Evolutionary conservation across 1,140 invertebrate genomes (phyloP).

Genomic region (Ips typographus): DNA sequence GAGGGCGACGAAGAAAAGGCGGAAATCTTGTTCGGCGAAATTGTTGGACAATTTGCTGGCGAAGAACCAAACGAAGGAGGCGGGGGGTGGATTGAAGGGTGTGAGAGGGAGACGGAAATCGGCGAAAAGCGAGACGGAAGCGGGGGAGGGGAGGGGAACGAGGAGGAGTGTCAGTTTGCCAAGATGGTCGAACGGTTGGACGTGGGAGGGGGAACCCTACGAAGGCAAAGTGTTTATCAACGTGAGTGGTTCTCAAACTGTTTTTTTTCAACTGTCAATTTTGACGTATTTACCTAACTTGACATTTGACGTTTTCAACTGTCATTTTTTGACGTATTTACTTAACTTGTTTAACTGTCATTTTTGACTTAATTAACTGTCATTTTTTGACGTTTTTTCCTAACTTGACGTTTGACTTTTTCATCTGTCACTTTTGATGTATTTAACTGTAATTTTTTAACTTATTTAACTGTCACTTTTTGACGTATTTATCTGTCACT

Average conservation of each 20-base stretch:
- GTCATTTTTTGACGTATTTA: too few species aligned
- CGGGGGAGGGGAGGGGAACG: slow-evolving; percentile 7
- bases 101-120: slow-evolving; percentile 1
- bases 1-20: slow-evolving; percentile 15
- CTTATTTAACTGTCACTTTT: too few species aligned
- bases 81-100: neutral
- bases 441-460: too few species aligned
- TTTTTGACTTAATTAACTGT: too few species aligned
- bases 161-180: slow-evolving; percentile 59
- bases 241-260: slow-evolving; percentile 60
- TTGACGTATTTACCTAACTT: too few species aligned
- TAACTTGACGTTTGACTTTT: too few species aligned
- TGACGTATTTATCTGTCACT: too few species aligned
- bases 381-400: too few species aligned
- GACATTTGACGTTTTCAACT: too few species aligned
- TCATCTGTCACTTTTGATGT: too few species aligned
- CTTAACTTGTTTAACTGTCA: neutral
- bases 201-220: slow-evolving; percentile 82
- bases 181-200: slow-evolving; percentile 90
- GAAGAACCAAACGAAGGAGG: slow-evolving; percentile 49
- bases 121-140: slow-evolving; percentile 2
- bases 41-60: slow-evolving; percentile 57
- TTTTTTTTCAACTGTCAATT: neutral
- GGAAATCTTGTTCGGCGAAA: slow-evolving; percentile 52
- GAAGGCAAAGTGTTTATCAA: slow-evolving; percentile 84